Percentiles rank a stretch among this genome's conserved stretches.
phyloP scores from a whole-genome alignment of 2,113 vertebrate genomes.

The Lophura nycthemera region DNA sequence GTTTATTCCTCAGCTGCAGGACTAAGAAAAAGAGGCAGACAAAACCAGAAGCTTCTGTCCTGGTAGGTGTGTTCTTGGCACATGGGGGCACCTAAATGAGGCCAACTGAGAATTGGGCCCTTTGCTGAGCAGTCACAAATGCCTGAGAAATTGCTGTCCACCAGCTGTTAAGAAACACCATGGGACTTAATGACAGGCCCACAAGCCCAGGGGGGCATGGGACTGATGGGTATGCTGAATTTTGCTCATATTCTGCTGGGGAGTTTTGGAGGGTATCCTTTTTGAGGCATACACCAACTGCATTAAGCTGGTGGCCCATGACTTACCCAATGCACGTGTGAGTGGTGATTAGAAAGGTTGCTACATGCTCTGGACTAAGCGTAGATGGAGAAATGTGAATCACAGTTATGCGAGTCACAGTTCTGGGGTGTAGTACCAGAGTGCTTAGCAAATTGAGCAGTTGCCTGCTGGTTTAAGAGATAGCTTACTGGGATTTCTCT shows the following conservation, averaged over 20 bases:
- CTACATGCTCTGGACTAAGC: neutral
- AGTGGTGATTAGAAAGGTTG: neutral
- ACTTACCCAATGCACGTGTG: neutral
- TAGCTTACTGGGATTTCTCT: neutral
- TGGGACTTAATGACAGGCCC: neutral
- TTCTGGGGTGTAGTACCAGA: neutral
- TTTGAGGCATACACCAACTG: neutral
- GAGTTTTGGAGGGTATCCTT: neutral
- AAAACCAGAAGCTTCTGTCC: neutral
- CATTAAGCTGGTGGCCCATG: fast-evolving
- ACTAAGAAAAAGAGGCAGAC: fast-evolving
- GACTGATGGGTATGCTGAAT: neutral
- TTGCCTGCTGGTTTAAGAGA: neutral
- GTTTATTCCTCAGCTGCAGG: neutral
- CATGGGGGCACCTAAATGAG: neutral
- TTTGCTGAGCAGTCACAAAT: neutral
- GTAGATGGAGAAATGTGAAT: neutral
- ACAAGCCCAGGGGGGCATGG: neutral
- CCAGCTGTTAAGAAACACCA: neutral
- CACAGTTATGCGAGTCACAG: neutral
- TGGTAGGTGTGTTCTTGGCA: neutral
- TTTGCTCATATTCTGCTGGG: neutral
- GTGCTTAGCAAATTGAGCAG: neutral
- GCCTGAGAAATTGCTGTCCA: neutral
- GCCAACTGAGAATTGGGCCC: neutral